Evolutionary conservation across 2,797 vertebrate genomes (phyloP).

Genomic region (Cirrhinus molitorella): DNA sequence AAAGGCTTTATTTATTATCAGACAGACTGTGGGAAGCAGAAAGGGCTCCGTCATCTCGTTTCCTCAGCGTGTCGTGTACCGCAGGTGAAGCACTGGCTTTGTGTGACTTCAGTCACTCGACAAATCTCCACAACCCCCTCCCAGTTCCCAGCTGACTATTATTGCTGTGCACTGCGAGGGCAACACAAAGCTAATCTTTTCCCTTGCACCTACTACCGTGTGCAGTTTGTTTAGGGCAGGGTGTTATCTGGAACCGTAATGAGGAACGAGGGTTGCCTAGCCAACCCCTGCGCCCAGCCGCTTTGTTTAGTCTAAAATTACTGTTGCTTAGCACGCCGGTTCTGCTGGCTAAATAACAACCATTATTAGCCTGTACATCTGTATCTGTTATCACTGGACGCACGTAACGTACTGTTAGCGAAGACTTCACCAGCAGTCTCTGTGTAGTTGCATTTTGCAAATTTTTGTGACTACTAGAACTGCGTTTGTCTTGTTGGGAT

Average conservation of each 20-base stretch:
- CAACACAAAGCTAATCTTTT: slow-evolving; percentile 48
- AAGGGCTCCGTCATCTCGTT: slow-evolving; percentile 7
- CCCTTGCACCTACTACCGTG: slow-evolving; percentile 43
- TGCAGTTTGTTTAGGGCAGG: slow-evolving; percentile 46
- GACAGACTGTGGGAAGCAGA: slow-evolving; percentile 32
- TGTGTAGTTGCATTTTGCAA: not conserved
- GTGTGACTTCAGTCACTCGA: not conserved
- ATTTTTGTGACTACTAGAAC: slow-evolving; percentile 9
- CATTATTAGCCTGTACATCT: slow-evolving; percentile 37
- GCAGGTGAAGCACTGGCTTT: slow-evolving; percentile 26
- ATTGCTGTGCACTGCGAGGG: slow-evolving; percentile 32
- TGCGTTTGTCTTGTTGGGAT: not conserved
- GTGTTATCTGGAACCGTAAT: slow-evolving; percentile 56
- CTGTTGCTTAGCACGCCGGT: slow-evolving; percentile 57
- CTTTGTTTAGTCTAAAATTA: slow-evolving; percentile 60
- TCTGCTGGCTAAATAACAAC: slow-evolving; percentile 43
- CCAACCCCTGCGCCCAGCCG: slow-evolving; percentile 53
- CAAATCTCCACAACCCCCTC: slow-evolving; percentile 30
- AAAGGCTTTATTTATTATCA: slow-evolving; percentile 64
- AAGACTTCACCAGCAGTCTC: not conserved
- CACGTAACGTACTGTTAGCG: not conserved
- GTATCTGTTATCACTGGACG: slow-evolving; percentile 23
- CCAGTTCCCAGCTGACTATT: slow-evolving; percentile 29
- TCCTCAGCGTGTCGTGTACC: slow-evolving; percentile 3
- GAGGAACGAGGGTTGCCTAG: slow-evolving; percentile 54